Percentiles rank a stretch among this genome's conserved stretches.
Evolutionary conservation across 2,888 invertebrate species (phyloP).

Genomic region (Alsophila aescularia): DNA sequence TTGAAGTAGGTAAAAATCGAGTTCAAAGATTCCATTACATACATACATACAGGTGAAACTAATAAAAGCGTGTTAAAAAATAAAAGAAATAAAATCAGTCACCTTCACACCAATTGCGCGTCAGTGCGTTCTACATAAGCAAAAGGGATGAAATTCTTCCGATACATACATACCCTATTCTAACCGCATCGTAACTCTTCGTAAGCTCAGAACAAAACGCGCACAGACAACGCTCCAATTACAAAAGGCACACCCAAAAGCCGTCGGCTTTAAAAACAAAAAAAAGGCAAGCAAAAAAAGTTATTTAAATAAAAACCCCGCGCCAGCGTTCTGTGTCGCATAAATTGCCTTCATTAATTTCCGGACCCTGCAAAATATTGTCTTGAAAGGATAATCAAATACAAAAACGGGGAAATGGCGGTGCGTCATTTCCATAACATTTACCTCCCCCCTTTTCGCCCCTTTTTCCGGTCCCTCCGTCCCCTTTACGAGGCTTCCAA

Average conservation of each 20-base stretch:
- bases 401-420: conserved; percentile 84
- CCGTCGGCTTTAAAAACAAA: conserved; percentile 62
- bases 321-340: conserved; percentile 77
- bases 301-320: conserved; percentile 80
- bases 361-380: conserved; percentile 83
- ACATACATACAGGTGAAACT: neutral
- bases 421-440: conserved; percentile 84
- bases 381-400: conserved; percentile 85
- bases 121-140: conserved; percentile 10
- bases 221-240: conserved; percentile 70
- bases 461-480: conserved; percentile 74
- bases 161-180: conserved; percentile 48
- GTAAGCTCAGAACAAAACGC: conserved; percentile 62
- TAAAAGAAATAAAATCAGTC: neutral
- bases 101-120: conserved; percentile 13
- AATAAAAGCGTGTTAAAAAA: too few relatives aligned
- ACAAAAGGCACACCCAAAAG: conserved; percentile 76
- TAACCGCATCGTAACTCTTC: conserved; percentile 76
- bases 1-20: too few relatives aligned
- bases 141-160: conserved; percentile 12
- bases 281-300: conserved; percentile 61
- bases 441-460: conserved; percentile 63
- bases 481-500: conserved; percentile 82
- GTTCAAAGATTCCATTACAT: too few relatives aligned
- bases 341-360: conserved; percentile 84